phyloP scores from a whole-genome alignment of 2,888 invertebrate species.

The Drosophila stalkeri region DNA sequence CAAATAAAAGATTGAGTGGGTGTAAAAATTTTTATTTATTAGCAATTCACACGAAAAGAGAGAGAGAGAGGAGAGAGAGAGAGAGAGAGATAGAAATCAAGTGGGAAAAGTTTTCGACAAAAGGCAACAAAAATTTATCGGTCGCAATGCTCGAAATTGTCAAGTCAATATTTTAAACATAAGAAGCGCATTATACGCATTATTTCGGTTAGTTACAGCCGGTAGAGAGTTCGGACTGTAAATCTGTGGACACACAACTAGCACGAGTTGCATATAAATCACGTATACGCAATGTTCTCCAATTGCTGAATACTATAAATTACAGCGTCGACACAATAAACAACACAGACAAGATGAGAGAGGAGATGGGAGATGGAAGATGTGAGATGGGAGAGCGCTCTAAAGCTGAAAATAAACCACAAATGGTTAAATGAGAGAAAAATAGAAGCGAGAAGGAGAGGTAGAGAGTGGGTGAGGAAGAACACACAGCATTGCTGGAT shows the following conservation, averaged over 20 bases:
- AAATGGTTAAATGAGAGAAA: neutral
- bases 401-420: conserved; percentile 31
- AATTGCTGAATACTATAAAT: conserved; percentile 61
- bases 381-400: neutral
- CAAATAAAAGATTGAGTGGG: conserved; percentile 4
- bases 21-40: conserved; percentile 22
- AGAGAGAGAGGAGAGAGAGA: neutral
- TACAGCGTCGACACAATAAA: conserved; percentile 62
- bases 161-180: conserved; percentile 33
- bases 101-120: conserved; percentile 21
- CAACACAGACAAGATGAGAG: conserved; percentile 37
- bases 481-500: conserved; percentile 10
- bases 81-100: neutral
- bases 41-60: neutral
- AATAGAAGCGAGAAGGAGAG: neutral
- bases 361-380: neutral
- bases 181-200: conserved; percentile 28
- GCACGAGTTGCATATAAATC: conserved; percentile 60
- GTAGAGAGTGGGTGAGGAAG: neutral
- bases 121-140: conserved; percentile 35
- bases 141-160: conserved; percentile 5
- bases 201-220: conserved; percentile 38
- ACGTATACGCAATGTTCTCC: conserved; percentile 71
- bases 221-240: conserved; percentile 15
- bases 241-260: conserved; percentile 35